Evolutionary conservation across 2,888 invertebrate species (phyloP).

Genomic region (Conomelus anceps): DNA sequence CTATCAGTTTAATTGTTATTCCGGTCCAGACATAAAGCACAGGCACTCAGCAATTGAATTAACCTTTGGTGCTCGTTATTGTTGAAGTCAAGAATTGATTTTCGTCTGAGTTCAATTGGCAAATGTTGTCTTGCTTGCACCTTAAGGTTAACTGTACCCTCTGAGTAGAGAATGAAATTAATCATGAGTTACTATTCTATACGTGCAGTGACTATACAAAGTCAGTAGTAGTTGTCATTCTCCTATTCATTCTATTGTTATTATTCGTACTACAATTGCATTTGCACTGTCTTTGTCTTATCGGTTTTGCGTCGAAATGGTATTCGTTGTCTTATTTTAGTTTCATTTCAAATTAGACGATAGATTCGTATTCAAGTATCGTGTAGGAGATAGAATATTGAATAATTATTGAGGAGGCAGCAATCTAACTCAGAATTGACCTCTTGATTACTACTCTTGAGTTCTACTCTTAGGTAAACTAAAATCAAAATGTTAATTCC

Average conservation of each 20-base stretch:
- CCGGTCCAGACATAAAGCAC: neutral
- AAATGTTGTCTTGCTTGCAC: neutral
- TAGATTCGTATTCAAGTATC: no score
- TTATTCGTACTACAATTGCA: neutral
- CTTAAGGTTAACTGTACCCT: no score
- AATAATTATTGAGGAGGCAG: no score
- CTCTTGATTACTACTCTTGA: no score
- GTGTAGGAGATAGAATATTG: no score
- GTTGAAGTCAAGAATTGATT: neutral
- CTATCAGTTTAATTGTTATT: neutral
- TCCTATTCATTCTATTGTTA: neutral
- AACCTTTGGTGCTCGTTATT: neutral
- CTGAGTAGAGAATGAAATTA: neutral
- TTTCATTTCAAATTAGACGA: neutral
- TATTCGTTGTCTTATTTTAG: neutral
- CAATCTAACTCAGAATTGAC: no score
- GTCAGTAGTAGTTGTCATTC: neutral
- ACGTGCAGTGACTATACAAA: neutral
- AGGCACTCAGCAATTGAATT: neutral
- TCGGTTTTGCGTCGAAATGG: neutral
- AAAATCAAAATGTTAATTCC: no score
- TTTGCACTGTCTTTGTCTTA: neutral
- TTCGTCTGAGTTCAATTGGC: neutral
- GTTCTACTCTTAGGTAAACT: no score
- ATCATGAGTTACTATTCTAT: neutral